A percentile compares a stretch with the other conserved stretches of the same genome.
Conservation (phyloP, 2,113 vertebrate species). For the Zingel zingel region DNA sequence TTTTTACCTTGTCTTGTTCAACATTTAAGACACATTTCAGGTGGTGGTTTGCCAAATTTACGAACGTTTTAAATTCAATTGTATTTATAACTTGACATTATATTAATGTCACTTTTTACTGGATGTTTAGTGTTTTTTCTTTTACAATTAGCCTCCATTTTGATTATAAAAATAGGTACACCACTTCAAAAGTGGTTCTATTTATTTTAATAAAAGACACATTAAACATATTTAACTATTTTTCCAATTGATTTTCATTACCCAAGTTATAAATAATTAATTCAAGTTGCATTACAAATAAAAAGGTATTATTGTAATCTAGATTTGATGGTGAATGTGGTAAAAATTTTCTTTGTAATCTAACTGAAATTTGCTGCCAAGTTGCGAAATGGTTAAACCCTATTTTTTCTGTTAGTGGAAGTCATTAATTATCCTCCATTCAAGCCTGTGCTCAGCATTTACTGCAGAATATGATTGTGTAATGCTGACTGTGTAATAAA, state of each 20-base stretch:
- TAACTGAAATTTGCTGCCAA: neutral
- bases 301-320: neutral
- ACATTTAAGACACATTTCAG: neutral
- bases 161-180: neutral
- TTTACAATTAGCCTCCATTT: neutral
- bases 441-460: slow-evolving; percentile 4
- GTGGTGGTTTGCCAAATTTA: neutral
- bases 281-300: neutral
- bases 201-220: neutral
- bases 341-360: neutral
- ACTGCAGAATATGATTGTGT: slow-evolving; percentile 46
- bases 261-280: neutral
- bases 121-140: neutral
- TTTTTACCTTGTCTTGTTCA: too few species aligned
- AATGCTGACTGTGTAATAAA: slow-evolving; percentile 45
- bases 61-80: too few species aligned
- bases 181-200: neutral
- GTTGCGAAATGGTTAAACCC: slow-evolving; percentile 29
- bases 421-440: slow-evolving; percentile 58
- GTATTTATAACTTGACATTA: neutral
- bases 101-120: neutral
- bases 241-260: neutral
- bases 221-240: neutral
- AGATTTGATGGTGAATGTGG: neutral
- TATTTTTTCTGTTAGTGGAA: slow-evolving; percentile 33